phyloP scores from a whole-genome alignment of 2,888 invertebrate species.

The Dicranocentrus wangi region DNA sequence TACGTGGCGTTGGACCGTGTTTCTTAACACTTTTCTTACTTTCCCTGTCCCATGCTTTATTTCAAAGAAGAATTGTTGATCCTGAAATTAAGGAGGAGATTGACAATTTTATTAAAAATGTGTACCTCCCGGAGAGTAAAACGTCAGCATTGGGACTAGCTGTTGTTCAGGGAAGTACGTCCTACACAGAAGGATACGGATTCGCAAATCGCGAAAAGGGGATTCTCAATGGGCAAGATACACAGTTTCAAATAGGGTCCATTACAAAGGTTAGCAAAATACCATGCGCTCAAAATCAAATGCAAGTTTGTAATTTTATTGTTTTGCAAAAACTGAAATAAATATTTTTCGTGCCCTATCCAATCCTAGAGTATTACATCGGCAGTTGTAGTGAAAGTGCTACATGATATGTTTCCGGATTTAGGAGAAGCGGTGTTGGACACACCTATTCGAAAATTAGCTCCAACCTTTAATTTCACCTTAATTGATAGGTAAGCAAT shows the following conservation, averaged over 20 bases:
- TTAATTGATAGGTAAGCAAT: conserved; percentile 41
- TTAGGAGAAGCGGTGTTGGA: conserved; percentile 55
- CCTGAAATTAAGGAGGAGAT: conserved; percentile 3
- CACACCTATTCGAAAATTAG: conserved; percentile 49
- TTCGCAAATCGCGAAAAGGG: conserved; percentile 40
- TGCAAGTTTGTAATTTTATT: neutral
- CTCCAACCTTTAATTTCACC: conserved; percentile 38
- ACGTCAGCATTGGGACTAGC: conserved; percentile 46
- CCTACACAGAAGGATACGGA: conserved; percentile 56
- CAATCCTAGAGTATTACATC: conserved; percentile 36
- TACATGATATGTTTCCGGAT: conserved; percentile 63
- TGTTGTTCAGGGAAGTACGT: conserved; percentile 36
- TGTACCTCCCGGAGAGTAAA: conserved; percentile 39
- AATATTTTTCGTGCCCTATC: neutral
- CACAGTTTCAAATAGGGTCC: conserved; percentile 62
- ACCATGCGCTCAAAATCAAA: neutral
- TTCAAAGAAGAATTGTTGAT: neutral
- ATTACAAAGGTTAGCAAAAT: conserved; percentile 60
- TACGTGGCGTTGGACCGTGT: neutral
- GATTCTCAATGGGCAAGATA: conserved; percentile 35
- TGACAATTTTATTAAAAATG: conserved; percentile 25
- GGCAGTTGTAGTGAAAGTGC: conserved; percentile 38
- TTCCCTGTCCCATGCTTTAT: neutral
- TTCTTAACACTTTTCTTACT: neutral
- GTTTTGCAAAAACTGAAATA: neutral